Evolutionary conservation across 2,888 invertebrate species (phyloP), one percentile per base, ranked within the genome.

Genomic region (Lasioglossum pauxillum): DNA sequence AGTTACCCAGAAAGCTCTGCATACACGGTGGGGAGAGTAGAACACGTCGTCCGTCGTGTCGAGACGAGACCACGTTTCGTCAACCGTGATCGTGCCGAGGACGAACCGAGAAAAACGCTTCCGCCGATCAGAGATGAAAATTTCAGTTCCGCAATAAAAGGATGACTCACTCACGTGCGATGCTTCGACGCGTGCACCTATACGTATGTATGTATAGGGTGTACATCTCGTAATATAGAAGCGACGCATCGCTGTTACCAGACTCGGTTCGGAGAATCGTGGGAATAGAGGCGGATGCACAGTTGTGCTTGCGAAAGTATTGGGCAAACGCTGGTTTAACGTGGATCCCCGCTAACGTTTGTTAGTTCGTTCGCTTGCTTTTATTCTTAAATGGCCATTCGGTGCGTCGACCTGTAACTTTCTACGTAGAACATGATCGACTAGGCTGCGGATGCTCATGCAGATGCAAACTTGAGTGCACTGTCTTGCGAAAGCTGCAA

Each of bases 141-240:
- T 82, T 88, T 83, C 41, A 78, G 85, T 83, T 85, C 78, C 80
- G 81, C 79, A 80, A 79, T 82, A 64, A 35, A 31, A 83, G 60
- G 85, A 88, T 88, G 88, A 88, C 69, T 88, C 88, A 88, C 75
- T 71, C 69, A 73, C 80, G 44, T n/a, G 80, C 75, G 53, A 73
- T 41, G 77, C 80, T 46, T 57, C 53, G 72, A 57, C 86, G 84
- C 38, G 69, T 75, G 41, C 57, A 67, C 31, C 31, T 64, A 64
- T 19, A n/a, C 3, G 49, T 49, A 23, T 8, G 46, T 16, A 46
- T 46, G 46, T 49, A 72, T n/a, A 78, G 78, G 64, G 64, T 79
- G 84, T 60, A 57, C n/a, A 12, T 57, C 72, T 64, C 75, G 38
- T 35, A 74, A 77, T 16, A 12, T 46, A n/a, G n/a, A 44, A 53